A percentile compares a stretch with the other conserved stretches of the same genome.
These are phyloP conservation scores for Indicator maculatus DNA, from an alignment of 2,113 vertebrate species.

Conservation along the genomic window DNA sequence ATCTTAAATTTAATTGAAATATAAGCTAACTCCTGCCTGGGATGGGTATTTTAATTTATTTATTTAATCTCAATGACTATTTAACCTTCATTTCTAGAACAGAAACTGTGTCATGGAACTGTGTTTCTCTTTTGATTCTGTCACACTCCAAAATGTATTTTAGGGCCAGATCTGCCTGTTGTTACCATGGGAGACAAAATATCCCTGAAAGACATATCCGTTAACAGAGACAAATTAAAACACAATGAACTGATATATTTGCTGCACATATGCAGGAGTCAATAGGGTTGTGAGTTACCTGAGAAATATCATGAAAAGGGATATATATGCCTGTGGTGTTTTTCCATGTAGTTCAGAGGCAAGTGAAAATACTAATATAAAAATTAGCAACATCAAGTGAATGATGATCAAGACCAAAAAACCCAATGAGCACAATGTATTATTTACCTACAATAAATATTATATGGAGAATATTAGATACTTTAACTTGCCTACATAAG, in stretches of 20 bases:
- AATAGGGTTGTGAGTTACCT: background rate
- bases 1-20: background rate
- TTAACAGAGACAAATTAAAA: constrained; percentile 4
- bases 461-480: background rate
- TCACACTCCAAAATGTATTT: background rate
- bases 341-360: background rate
- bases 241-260: background rate
- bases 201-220: background rate
- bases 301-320: background rate
- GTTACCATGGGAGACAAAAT: background rate
- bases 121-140: background rate
- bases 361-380: background rate
- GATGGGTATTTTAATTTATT: background rate
- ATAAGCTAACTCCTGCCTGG: background rate
- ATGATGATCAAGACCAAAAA: background rate
- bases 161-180: background rate
- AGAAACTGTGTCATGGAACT: background rate
- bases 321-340: background rate
- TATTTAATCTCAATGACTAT: background rate
- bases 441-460: background rate
- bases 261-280: background rate
- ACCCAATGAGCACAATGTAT: background rate
- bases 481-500: background rate
- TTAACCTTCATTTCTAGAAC: background rate
- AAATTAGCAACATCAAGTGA: background rate